Evolutionary conservation across 1,140 invertebrate species (phyloP), one percentile per base, ranked within the genome.

Genomic region (Diachasmimorpha longicaudata): DNA sequence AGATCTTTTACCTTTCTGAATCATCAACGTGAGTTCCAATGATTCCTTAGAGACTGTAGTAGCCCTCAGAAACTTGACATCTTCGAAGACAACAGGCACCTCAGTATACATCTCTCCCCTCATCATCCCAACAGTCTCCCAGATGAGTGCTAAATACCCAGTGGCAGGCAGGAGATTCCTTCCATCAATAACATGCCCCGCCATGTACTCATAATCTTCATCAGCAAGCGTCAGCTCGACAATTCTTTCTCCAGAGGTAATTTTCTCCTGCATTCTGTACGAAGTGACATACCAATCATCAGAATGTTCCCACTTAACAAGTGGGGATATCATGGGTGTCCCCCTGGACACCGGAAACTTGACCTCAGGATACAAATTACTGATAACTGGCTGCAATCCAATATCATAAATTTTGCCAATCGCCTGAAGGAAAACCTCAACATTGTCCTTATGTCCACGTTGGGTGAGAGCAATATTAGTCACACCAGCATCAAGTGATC

Each of bases 141-240:
- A 98, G 0, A 95, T 95, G 14, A 98, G 87, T 5, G 93, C 87
- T 72, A 96, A 81, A 83, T 95, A 99, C 25, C 96, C 96, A 10
- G 97, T 97, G 0, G 96, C 97, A 2, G 97, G 97, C 77, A 96
- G 94, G 0, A 98, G 84, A 78, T 95, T 94, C 80, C 96, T 92
- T 0, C 94, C 94, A 88, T 99, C 96, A 79, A 99, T 95, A 4
- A 94, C 91, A 86, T 99, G 97, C 1, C 96, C 97, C 23, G 89
- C 86, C 86, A 96, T 92, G 83, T 92, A 98, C 63, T 93, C 91
- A 82, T 93, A 93, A 75, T 94, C 92, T 58, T 93, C 92, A 79
- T 95, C 92, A 5, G 85, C 87, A 0, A 95, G 85, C 36, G 92
- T 91, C 72, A 94, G 88, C 19, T 89, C 84, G 11, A 94, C 89